Conservation (phyloP, 2,888 invertebrate species). For the Drosophila seclusa region DNA sequence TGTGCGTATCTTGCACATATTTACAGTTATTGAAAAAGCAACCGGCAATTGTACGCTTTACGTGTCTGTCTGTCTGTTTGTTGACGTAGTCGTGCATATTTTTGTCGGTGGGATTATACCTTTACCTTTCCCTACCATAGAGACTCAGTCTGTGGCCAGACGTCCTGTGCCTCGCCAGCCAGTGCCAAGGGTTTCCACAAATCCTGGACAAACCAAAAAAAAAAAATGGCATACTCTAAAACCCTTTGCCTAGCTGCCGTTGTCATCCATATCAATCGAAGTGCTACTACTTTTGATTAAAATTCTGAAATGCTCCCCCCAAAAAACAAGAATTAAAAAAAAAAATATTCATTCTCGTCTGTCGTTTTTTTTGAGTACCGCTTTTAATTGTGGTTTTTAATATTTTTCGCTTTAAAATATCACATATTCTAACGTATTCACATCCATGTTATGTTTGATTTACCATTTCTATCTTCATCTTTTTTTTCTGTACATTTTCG, state of each 20-base stretch:
- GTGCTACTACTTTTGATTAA: constrained; percentile 82
- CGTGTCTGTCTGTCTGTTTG: constrained; percentile 32
- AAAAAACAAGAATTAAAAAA: neutral
- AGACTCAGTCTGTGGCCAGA: constrained; percentile 12
- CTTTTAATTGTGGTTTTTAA: constrained; percentile 80
- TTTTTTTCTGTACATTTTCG: constrained; percentile 34
- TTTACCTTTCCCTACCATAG: neutral
- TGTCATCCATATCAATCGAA: constrained; percentile 79
- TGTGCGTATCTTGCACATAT: constrained; percentile 14
- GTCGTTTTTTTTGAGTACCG: constrained; percentile 31
- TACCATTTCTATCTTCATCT: constrained; percentile 11
- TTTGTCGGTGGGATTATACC: constrained; percentile 17
- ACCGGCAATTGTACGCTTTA: constrained; percentile 35
- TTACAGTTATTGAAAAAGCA: constrained; percentile 56
- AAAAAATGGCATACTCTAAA: constrained; percentile 14
- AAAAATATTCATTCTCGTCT: constrained; percentile 3
- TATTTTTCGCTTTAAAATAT: constrained; percentile 32
- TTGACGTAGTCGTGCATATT: constrained; percentile 28
- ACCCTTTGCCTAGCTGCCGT: constrained; percentile 34
- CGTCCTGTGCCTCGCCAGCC: constrained; percentile 14
- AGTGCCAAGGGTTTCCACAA: constrained; percentile 24
- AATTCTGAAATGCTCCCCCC: constrained; percentile 60
- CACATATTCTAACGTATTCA: constrained; percentile 23
- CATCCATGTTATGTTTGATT: constrained; percentile 60
- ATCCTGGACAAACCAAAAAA: constrained; percentile 30